A percentile compares a stretch with the other conserved stretches of the same genome.
phyloP scores from a whole-genome alignment of 2,888 invertebrate genomes.

The Lasioglossum villosulum region DNA sequence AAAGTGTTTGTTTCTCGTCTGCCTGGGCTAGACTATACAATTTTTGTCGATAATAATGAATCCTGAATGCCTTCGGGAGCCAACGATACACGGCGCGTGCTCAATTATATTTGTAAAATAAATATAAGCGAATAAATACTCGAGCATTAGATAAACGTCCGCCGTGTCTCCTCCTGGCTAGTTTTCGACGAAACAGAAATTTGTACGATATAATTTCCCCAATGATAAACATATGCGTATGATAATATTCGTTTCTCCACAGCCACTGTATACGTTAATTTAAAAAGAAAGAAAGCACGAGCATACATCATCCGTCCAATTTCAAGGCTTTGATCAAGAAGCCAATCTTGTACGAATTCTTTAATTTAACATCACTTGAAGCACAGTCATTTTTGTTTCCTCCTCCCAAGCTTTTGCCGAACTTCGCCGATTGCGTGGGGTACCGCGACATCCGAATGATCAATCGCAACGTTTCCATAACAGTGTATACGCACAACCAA shows the following conservation, averaged over 20 bases:
- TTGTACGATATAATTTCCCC: slow-evolving; percentile 32
- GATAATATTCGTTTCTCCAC: slow-evolving; percentile 62
- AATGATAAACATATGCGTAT: slow-evolving; percentile 56
- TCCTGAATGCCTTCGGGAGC: slow-evolving; percentile 7
- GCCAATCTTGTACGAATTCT: slow-evolving; percentile 45
- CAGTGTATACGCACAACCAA: neutral
- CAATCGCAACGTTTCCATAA: neutral
- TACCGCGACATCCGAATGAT: slow-evolving; percentile 34
- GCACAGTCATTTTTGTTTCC: slow-evolving; percentile 38
- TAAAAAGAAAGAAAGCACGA: slow-evolving; percentile 48
- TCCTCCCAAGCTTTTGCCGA: slow-evolving; percentile 7
- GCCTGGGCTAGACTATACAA: neutral
- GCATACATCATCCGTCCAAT: slow-evolving; percentile 47
- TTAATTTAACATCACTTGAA: slow-evolving; percentile 58
- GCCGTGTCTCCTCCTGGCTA: slow-evolving; percentile 25
- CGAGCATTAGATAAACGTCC: slow-evolving; percentile 57
- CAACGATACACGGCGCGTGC: slow-evolving; percentile 42
- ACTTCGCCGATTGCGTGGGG: slow-evolving; percentile 54
- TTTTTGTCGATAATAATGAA: neutral
- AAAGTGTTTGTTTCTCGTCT: neutral
- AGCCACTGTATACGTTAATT: slow-evolving; percentile 66
- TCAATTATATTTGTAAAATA: slow-evolving; percentile 62
- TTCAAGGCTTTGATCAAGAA: slow-evolving; percentile 38
- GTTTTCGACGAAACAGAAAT: slow-evolving; percentile 23
- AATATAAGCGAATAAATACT: slow-evolving; percentile 72